phyloP scores from a whole-genome alignment of 2,888 invertebrate genomes.

The Watsonalla cultraria region DNA sequence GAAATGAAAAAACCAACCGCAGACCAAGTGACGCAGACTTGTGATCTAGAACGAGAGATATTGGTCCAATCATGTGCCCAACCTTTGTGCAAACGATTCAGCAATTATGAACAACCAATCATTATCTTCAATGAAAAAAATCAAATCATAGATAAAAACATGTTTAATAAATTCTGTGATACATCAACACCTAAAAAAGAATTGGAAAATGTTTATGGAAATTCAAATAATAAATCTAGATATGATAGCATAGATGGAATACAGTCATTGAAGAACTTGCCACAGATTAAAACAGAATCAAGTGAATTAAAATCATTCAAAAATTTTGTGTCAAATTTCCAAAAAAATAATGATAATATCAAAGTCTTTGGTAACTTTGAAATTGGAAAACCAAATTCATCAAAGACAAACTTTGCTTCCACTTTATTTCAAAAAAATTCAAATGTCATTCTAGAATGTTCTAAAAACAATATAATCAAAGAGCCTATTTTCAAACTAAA shows the following conservation, averaged over 20 bases:
- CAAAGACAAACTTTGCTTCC: not conserved
- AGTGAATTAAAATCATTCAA: too few species aligned
- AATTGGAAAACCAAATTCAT: too few species aligned
- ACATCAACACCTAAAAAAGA: constrained; percentile 6
- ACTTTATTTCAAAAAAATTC: not conserved
- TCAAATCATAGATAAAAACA: constrained; percentile 1
- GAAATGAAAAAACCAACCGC: constrained; percentile 2
- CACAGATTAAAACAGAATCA: too few species aligned
- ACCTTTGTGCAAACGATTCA: constrained; percentile 24
- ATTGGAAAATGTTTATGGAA: not conserved
- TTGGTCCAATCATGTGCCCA: constrained; percentile 15
- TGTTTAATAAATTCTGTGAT: not conserved
- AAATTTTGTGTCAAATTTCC: not conserved
- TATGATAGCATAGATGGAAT: not conserved
- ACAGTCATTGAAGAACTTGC: not conserved
- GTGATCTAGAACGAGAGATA: constrained; percentile 3
- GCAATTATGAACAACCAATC: constrained; percentile 9
- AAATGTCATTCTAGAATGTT: not conserved
- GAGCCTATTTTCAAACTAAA: not conserved
- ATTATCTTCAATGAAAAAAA: constrained; percentile 7
- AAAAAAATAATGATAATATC: constrained; percentile 3
- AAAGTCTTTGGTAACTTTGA: too few species aligned
- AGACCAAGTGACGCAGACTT: constrained; percentile 13
- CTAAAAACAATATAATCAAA: constrained; percentile 1
- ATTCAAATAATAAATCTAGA: not conserved